Evolutionary conservation across 2,797 vertebrate genomes (phyloP), one percentile per base, ranked within the genome.

Genomic region (Caiman crocodilus): DNA sequence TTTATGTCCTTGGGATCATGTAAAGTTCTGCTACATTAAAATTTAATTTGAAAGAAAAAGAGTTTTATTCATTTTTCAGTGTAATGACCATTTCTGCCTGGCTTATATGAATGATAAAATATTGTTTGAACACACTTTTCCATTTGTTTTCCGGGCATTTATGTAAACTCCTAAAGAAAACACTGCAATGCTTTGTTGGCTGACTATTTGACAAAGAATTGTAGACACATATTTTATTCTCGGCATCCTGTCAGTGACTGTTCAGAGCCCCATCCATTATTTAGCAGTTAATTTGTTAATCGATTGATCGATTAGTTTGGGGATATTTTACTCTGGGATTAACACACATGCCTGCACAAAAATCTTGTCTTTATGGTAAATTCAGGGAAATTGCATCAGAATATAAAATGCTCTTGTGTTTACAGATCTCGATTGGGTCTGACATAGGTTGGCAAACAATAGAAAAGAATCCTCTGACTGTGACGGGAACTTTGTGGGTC

Each of bases 11-110:
- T 94, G 84, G 93, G 90, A 98, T 97, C 97, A 93, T 97, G 97
- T 98, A 97, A 97, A 98, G 97, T 97, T 98, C 97, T 98, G 98
- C 96, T 97, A 98, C 96, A 97, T 98, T 98, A 98, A 98, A 98
- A 98, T 97, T 98, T 97, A 97, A 98, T 98, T 97, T 82, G n/a
- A 96, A 97, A 95, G 96, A 97, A 97, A 97, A 96, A 63, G 16
- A 96, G 95, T 97, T 97, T 96, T 97, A 89, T 98, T 97, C 97
- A 97, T 97, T 98, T 98, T 97, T 98, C 97, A 97, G 73, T 90
- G 90, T 97, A 98, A 98, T 97, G 96, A 92, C 96, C 94, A 88
- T 96, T 98, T 98, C 95, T 96, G 58, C 88, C 94, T 87, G 92
- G 96, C 93, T 97, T 96, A 91, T 97, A 94, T 96, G 95, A 98